Evolutionary conservation across 2,797 vertebrate genomes (phyloP).

Genomic region (Harpagifer antarcticus): DNA sequence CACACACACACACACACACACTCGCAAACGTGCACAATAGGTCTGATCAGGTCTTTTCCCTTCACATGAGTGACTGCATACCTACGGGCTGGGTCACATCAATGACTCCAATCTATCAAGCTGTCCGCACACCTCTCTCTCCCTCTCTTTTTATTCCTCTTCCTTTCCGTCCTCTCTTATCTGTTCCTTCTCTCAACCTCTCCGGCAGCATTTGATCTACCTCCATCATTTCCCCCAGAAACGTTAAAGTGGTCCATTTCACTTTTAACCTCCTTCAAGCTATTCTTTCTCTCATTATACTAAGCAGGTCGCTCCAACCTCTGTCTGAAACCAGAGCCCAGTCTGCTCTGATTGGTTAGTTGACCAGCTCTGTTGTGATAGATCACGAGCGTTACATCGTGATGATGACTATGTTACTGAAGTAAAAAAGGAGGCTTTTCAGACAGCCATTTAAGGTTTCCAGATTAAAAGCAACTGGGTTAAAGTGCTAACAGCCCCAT

Average conservation of each 20-base stretch:
- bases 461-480: too few relatives aligned
- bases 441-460: too few relatives aligned
- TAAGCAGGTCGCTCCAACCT: not conserved
- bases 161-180: not conserved
- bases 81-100: slow-evolving; percentile 56
- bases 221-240: not conserved
- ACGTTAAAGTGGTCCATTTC: slow-evolving; percentile 7
- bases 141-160: not conserved
- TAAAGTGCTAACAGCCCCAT: too few relatives aligned
- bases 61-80: slow-evolving; percentile 46
- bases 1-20: slow-evolving; percentile 11
- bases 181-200: not conserved
- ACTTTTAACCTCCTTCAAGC: not conserved
- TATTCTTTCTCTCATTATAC: not conserved
- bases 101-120: slow-evolving; percentile 71
- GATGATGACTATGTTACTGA: too few relatives aligned
- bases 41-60: slow-evolving; percentile 37
- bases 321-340: too few relatives aligned
- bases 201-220: slow-evolving; percentile 10
- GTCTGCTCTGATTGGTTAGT: too few relatives aligned
- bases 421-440: too few relatives aligned
- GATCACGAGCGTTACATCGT: too few relatives aligned
- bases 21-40: slow-evolving; percentile 11
- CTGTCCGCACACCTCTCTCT: slow-evolving; percentile 44
- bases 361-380: too few relatives aligned